Percentiles rank a stretch among this genome's conserved stretches.
These are phyloP conservation scores for Leptinotarsa lineolata DNA, from an alignment of 1,140 invertebrate species.

Conservation along the genomic window DNA sequence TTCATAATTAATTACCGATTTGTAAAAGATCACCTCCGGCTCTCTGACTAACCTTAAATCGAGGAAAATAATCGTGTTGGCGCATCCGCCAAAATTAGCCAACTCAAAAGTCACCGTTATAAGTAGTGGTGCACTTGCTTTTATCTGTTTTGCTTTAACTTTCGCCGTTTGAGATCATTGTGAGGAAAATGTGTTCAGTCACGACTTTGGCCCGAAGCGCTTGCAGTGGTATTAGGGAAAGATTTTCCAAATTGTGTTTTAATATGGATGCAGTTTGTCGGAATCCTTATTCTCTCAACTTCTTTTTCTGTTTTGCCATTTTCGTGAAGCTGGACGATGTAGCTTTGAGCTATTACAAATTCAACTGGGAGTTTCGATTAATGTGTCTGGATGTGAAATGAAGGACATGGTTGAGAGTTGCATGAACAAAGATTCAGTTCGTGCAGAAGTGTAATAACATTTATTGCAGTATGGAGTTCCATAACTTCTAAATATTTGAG, in stretches of 20 bases:
- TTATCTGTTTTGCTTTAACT: constrained; percentile 17
- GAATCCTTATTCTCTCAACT: constrained; percentile 16
- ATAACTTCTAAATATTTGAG: too few species aligned
- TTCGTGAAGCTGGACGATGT: too few species aligned
- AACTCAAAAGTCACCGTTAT: constrained; percentile 15
- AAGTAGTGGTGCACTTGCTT: constrained; percentile 14
- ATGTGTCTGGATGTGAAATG: too few species aligned
- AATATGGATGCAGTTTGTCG: constrained; percentile 3
- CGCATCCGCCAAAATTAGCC: constrained; percentile 31
- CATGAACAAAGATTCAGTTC: too few species aligned
- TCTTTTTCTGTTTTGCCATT: too few species aligned
- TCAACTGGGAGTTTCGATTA: too few species aligned
- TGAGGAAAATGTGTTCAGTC: constrained; percentile 11
- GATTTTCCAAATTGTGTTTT: constrained; percentile 25
- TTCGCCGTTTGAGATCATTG: constrained; percentile 16
- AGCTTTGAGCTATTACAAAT: too few species aligned
- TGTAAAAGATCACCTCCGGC: not conserved
- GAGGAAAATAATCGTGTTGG: constrained; percentile 5
- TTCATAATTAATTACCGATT: too few species aligned
- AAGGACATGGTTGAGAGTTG: too few species aligned
- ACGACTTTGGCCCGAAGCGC: constrained; percentile 18
- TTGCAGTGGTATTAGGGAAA: constrained; percentile 15
- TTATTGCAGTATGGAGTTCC: too few species aligned
- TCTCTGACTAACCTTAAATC: not conserved
- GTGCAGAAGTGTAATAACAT: too few species aligned